Base-by-base conservation (phyloP, 2,888 invertebrate genomes). In the Acanthosepion esculentum region DNA sequence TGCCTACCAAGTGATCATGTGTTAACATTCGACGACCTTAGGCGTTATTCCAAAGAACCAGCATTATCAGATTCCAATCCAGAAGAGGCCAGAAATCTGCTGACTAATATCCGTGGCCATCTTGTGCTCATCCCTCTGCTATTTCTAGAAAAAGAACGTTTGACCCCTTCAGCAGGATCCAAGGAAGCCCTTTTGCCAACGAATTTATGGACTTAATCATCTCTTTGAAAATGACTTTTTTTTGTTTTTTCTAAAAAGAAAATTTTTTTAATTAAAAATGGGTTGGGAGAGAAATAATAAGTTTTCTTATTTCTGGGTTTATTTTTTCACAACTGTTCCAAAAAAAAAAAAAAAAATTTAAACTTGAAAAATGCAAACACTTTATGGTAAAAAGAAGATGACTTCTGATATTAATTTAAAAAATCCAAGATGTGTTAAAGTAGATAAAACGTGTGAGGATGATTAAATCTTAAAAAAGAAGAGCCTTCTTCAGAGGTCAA, bases 141-240 rank as follows among this genome's bases (percentile, higher is more conserved):
- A 95, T 99, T 99, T 98, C 98, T 99, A n/a, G 98, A 98, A 96
- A 98, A 98, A 96, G 99, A 99, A 98, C 98, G 98, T 92, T 98
- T 99, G 92, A 98, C 98, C 41, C 99, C 99, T 18, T 98, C 98
- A 94, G 98, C 98, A 91, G 98, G 98, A 33, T 98, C 99, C 48
- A 99, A 99, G 97, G 99, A 99, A 97, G 99, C 99, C 94, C 98
- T 99, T 96, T 98, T 99, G 98, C 99, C 99, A 7, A 98, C 98
- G 59, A 98, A 98, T 3, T 98, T 99, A 48, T 99, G 99, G 99
- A 99, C 99, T 41, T 99, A 98, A 97, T n/a, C 10, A 10, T 78
- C n/a, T 7, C 5, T 29, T 6, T 7, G 10, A 4, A 10, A 26
- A 78, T 29, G 29, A n/a, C 0, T 64, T 64, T 78, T 29, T 26